Evolutionary conservation across 2,113 vertebrate genomes (phyloP).

Genomic region (Plestiodon gilberti): DNA sequence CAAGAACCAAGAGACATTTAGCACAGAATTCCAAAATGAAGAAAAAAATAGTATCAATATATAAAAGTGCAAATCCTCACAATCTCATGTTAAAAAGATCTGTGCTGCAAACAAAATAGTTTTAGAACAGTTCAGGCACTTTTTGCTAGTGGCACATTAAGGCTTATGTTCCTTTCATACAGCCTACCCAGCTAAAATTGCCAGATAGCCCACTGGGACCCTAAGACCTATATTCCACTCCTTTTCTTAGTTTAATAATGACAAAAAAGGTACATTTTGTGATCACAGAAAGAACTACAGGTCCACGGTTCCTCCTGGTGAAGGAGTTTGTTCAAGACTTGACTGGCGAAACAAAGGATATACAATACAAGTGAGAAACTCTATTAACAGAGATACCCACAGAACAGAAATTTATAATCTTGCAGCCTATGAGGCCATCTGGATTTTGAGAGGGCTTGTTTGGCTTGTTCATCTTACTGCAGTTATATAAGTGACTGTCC

Average conservation of each 20-base stretch:
- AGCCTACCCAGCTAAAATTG: neutral
- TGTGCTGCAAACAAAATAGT: neutral
- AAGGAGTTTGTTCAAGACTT: slow-evolving; percentile 10
- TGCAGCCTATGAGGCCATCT: neutral
- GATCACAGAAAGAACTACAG: neutral
- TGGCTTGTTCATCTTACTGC: neutral
- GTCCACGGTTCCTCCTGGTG: neutral
- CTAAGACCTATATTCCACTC: neutral
- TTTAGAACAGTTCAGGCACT: slow-evolving; percentile 19
- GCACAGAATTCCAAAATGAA: neutral
- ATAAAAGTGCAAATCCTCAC: slow-evolving; percentile 12
- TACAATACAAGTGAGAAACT: neutral
- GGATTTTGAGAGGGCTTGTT: slow-evolving; percentile 9
- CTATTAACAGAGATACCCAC: rapidly evolving
- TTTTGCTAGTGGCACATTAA: slow-evolving; percentile 15
- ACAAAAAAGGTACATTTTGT: neutral
- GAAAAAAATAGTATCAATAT: neutral
- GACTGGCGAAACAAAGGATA: neutral
- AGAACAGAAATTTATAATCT: neutral
- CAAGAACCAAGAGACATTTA: slow-evolving; percentile 21
- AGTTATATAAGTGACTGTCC: neutral
- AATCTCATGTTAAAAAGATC: neutral
- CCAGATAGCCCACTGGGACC: neutral
- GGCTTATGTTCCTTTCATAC: neutral
- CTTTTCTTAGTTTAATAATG: neutral